Conservation (phyloP, 2,113 vertebrate genomes). For the Sturnira hondurensis region DNA sequence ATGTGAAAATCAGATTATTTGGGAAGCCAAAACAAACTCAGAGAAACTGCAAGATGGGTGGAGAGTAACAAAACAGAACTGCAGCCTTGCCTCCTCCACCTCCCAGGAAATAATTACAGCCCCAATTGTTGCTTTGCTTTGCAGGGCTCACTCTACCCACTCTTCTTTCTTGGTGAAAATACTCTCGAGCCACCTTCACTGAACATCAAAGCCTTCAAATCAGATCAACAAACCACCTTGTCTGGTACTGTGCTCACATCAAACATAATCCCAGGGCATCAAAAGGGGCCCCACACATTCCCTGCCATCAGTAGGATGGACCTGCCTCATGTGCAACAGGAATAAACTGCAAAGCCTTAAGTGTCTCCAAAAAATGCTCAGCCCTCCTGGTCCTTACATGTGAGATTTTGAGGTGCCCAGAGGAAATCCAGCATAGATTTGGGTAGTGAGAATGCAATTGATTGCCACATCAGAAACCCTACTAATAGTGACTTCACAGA, state of each 20-base stretch:
- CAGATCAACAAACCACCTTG: background rate
- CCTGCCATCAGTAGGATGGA: too few species aligned
- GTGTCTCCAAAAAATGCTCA: background rate
- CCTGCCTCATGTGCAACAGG: background rate
- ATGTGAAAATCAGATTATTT: constrained; percentile 55
- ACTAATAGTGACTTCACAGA: background rate
- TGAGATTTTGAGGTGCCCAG: background rate
- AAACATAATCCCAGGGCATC: background rate
- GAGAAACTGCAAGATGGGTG: constrained; percentile 22
- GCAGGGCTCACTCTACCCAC: background rate
- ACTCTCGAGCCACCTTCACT: background rate
- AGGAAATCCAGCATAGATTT: background rate
- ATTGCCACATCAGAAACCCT: background rate
- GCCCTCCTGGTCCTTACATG: background rate
- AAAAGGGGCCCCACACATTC: background rate
- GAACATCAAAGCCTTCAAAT: background rate
- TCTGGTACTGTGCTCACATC: background rate
- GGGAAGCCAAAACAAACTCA: constrained; percentile 19
- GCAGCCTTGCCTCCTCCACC: background rate
- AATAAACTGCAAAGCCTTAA: background rate
- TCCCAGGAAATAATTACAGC: background rate
- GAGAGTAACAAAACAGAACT: background rate
- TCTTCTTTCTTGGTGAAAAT: background rate
- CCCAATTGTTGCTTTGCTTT: background rate
- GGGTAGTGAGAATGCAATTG: background rate